Evolutionary conservation across 1,140 invertebrate genomes (phyloP), one percentile per base, ranked within the genome.

Genomic region (Zaprionus taronus): DNA sequence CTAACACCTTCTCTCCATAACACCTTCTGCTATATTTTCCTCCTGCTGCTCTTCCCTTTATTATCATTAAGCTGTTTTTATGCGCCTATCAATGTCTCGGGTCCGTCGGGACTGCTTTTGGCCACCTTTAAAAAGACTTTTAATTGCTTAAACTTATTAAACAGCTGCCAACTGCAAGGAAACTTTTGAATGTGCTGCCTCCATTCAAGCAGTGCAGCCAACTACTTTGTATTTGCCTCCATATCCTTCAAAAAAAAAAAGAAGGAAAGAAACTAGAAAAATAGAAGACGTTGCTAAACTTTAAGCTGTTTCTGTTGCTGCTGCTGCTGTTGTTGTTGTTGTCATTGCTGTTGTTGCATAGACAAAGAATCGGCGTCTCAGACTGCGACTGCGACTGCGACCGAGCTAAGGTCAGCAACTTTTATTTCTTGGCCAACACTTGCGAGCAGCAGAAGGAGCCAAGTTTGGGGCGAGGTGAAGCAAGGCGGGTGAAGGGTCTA

Each of bases 371-470:
- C 22, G 44, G n/a, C 41, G 41, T 67, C 72, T 60, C 51, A 53
- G 76, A 70, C 73, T 60, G 60, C 58, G 67, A 31, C 72, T 36
- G 62, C 51, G 74, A 55, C 66, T 36, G 57, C 51, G 62, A 55
- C 66, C 68, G 60, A 74, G 74, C 83, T 87, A 87, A 87, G 84
- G 84, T 87, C 84, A 87, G 84, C 84, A 87, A 87, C 83, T 87
- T 87, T 87, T 87, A 87, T 87, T 90, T 89, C 84, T 89, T 89
- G 76, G 84, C 85, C 85, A 89, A 89, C 84, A 89, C 84, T 89
- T 87, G 85, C 75, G 70, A 60, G 61, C 61, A 71, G 73, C 73
- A 76, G 58, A 64, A 60, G 60, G 61, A 34, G 47, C 65, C 41
- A 26, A 66, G 28, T 28, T 28, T n/a, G 11, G 20, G 15, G 36